A percentile compares a stretch with the other conserved stretches of the same genome.
Conservation (phyloP, 2,797 vertebrate species). For the Meriones psammophilus region DNA sequence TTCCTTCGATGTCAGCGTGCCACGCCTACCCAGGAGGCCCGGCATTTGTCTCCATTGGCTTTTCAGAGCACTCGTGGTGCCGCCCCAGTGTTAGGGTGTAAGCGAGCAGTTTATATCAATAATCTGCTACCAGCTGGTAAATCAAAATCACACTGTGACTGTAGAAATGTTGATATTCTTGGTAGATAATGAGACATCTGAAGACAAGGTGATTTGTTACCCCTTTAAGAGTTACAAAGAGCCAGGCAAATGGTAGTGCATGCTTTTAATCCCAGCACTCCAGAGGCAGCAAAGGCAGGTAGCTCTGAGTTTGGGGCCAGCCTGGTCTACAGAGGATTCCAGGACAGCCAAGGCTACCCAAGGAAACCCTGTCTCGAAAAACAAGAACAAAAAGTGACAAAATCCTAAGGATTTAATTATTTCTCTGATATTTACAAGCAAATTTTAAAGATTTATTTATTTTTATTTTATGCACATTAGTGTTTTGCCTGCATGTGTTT, state of each 20-base stretch:
- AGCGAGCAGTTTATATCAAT: constrained; percentile 14
- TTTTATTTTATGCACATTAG: not conserved
- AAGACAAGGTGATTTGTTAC: not conserved
- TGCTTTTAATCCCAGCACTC: too few relatives aligned
- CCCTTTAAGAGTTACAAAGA: not conserved
- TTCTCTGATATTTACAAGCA: not conserved
- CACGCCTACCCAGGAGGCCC: not conserved
- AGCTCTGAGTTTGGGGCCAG: not conserved
- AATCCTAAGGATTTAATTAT: constrained; percentile 6
- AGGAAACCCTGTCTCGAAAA: not conserved
- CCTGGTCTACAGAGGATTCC: not conserved
- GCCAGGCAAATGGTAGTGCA: not conserved
- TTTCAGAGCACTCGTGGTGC: not conserved
- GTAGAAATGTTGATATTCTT: not conserved
- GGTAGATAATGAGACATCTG: not conserved
- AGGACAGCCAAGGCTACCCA: not conserved
- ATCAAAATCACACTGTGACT: not conserved
- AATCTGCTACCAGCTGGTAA: not conserved
- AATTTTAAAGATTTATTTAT: not conserved
- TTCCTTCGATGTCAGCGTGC: not conserved
- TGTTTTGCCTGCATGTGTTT: too few relatives aligned
- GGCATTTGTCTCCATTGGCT: not conserved
- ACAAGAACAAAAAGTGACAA: not conserved
- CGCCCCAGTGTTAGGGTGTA: not conserved
- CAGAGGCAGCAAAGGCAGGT: too few relatives aligned